Conservation (phyloP, 2,888 invertebrate genomes). For the Aspidiotus rigidus region DNA sequence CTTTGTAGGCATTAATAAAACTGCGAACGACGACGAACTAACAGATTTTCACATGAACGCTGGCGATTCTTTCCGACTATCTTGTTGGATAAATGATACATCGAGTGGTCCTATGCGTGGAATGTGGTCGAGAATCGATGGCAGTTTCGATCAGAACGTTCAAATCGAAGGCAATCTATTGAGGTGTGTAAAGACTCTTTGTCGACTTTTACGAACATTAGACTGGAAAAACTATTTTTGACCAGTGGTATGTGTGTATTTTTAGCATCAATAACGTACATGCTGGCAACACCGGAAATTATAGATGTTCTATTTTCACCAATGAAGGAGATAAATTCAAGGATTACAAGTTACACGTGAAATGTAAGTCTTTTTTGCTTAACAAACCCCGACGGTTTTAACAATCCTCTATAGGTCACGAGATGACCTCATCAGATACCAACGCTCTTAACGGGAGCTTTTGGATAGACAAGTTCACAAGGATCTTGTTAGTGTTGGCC, state of each 20-base stretch:
- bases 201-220: too few species aligned
- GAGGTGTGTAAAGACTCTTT: slow-evolving; percentile 38
- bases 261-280: background rate
- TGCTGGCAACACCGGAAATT: background rate
- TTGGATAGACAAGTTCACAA: too few species aligned
- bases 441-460: too few species aligned
- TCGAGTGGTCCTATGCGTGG: slow-evolving; percentile 46
- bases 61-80: background rate
- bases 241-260: background rate
- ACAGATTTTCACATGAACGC: too few species aligned
- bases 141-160: slow-evolving; percentile 51
- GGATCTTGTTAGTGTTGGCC: too few species aligned
- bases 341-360: background rate
- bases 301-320: background rate
- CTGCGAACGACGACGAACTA: too few species aligned
- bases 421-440: too few species aligned
- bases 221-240: too few species aligned
- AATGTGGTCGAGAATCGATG: slow-evolving; percentile 54
- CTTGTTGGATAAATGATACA: slow-evolving; percentile 16
- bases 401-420: too few species aligned
- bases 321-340: background rate
- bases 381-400: too few species aligned
- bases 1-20: too few species aligned
- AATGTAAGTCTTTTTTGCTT: background rate
- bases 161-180: slow-evolving; percentile 51